Conservation (phyloP, 2,113 vertebrate species). For the Erythrocercus mccallii region DNA sequence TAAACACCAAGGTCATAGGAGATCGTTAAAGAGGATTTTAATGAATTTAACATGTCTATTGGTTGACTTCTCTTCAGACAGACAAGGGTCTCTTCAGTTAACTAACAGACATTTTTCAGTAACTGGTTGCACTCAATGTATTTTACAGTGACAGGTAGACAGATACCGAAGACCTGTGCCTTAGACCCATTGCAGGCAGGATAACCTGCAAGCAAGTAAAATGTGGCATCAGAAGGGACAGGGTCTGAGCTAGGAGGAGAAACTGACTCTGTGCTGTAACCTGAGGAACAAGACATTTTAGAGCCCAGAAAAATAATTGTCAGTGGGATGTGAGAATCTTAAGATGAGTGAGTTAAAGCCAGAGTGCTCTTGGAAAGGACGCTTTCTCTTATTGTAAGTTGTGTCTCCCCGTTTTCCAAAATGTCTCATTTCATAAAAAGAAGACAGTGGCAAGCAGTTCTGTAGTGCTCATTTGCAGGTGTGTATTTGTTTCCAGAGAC, state of each 20-base stretch:
- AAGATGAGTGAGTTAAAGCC: background rate
- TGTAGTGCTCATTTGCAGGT: background rate
- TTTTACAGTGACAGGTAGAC: background rate
- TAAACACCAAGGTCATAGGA: background rate
- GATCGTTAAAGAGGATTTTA: background rate
- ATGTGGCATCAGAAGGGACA: background rate
- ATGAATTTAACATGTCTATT: background rate
- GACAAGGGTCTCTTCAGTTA: no score
- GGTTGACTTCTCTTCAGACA: no score
- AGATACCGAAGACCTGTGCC: background rate
- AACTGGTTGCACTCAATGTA: background rate
- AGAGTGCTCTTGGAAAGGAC: background rate
- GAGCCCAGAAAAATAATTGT: background rate
- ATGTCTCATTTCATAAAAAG: background rate
- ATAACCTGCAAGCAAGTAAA: background rate
- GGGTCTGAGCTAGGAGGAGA: background rate
- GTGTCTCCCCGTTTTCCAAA: background rate
- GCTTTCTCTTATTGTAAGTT: background rate
- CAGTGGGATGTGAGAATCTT: background rate
- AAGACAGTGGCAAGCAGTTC: background rate
- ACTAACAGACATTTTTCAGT: background rate
- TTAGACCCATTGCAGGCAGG: background rate
- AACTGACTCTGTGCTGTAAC: background rate
- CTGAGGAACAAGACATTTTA: background rate
- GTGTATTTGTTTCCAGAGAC: background rate